Evolutionary conservation across 2,888 invertebrate genomes (phyloP), one percentile per base, ranked within the genome.

Genomic region (Yponomeuta evonymella): DNA sequence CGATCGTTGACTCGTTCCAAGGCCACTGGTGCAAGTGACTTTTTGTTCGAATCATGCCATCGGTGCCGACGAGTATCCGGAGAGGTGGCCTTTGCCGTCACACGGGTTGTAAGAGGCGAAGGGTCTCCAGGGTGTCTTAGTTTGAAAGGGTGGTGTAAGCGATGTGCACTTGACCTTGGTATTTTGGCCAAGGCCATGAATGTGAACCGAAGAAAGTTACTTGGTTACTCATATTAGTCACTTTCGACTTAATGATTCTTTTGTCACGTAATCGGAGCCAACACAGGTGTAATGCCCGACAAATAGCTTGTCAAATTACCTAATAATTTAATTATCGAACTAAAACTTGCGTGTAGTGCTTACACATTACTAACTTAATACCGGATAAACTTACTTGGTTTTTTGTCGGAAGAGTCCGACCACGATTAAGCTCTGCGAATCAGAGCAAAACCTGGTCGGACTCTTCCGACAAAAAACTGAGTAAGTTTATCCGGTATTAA

Each of bases 1-100:
- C 90, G 91, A 89, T 83, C 91, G 86, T 89, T 92, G 91, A 91
- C 91, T 90, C 79, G 83, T 81, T 81, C 86, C 91, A 91, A 92
- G 91, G 91, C 89, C 90, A 89, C 79, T 79, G 51, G 78, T 65
- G 74, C 84, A 79, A 84, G 87, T 83, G 76, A 83, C 83, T 87
- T 89, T 89, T 88, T 88, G 81, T 88, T 80, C 79, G 81, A 43
- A 29, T 30, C 67, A 81, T 87, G 85, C 81, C 85, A 83, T 83
- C 84, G 84, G 15, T 8, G 23, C 62, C 83, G 82, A 58, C 12
- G 12, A 15, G 51, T 15, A 15, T 58, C 5, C 6, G 3, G 4
- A 58, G 15, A 12, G 51, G 15, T 15, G 51, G 51, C 15, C 51
- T 58, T 58, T 12, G 51, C 15, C 2, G 51, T 15, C 15, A 15